These are phyloP conservation scores for Planococcus citri DNA, from an alignment of 1,140 invertebrate species.

Conservation along the genomic window DNA sequence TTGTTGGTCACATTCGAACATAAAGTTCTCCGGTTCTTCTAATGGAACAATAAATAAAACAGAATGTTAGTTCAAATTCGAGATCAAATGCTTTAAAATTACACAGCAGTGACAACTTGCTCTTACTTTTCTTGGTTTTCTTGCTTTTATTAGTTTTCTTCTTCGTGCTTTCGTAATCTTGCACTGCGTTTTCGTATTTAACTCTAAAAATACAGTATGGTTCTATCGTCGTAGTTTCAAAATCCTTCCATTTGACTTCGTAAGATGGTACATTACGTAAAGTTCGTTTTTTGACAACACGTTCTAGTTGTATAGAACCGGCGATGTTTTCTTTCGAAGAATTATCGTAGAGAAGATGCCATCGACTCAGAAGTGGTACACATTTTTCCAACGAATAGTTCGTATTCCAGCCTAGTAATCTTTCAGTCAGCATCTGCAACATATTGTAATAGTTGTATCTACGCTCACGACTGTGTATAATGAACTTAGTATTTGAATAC, in stretches of 20 bases:
- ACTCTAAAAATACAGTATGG: constrained; percentile 45
- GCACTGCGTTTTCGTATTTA: constrained; percentile 53
- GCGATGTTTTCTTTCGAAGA: too few relatives aligned
- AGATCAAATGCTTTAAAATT: neutral
- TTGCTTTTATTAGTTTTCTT: constrained; percentile 29
- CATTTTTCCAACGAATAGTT: constrained; percentile 64
- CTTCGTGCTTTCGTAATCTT: constrained; percentile 44
- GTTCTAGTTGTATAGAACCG: constrained; percentile 24
- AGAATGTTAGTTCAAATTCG: neutral
- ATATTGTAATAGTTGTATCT: constrained; percentile 32
- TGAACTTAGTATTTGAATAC: too few relatives aligned
- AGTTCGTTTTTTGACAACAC: constrained; percentile 27
- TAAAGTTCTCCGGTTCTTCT: neutral
- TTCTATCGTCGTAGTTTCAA: constrained; percentile 50
- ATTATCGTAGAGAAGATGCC: constrained; percentile 42
- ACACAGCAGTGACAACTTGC: too few relatives aligned
- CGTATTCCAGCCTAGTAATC: constrained; percentile 56
- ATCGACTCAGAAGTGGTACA: constrained; percentile 58
- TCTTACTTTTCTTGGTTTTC: neutral
- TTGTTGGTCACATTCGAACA: neutral
- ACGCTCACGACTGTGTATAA: neutral
- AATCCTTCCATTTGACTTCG: constrained; percentile 33
- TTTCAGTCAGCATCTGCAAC: constrained; percentile 51
- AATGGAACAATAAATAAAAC: constrained; percentile 11
- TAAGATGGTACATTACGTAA: constrained; percentile 29